These are phyloP conservation scores for Mionectes macconnelli DNA, from an alignment of 2,113 vertebrate species.

Conservation along the genomic window DNA sequence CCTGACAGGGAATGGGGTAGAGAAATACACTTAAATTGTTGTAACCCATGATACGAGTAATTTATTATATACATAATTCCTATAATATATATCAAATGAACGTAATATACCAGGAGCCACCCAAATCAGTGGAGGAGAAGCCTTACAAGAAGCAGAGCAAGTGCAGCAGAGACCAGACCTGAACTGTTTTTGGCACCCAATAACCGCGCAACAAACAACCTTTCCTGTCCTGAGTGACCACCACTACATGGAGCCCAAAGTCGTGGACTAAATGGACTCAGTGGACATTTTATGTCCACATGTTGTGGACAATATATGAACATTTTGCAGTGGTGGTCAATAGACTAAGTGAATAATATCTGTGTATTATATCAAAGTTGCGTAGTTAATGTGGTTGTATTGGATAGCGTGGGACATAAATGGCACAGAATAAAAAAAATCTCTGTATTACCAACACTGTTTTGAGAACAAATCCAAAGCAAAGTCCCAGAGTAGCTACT, in stretches of 20 bases:
- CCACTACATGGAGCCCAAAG: not conserved
- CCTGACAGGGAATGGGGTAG: rapidly evolving
- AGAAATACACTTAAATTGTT: not conserved
- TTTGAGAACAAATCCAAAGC: not conserved
- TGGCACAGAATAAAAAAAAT: not conserved
- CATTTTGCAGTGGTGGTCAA: no score
- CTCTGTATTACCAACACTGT: rapidly evolving
- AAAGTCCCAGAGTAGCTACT: not conserved
- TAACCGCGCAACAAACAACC: not conserved
- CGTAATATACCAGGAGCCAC: not conserved
- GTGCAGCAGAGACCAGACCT: not conserved
- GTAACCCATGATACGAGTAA: not conserved
- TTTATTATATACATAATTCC: no score
- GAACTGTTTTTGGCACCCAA: not conserved
- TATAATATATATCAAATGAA: not conserved
- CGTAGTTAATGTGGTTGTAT: not conserved
- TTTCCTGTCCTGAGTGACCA: not conserved
- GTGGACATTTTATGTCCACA: no score
- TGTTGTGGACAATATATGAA: not conserved
- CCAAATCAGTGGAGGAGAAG: not conserved
- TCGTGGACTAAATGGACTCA: not conserved
- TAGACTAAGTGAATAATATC: not conserved
- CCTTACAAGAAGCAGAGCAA: not conserved
- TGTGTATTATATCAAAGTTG: not conserved
- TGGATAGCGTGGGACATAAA: not conserved